A percentile compares a stretch with the other conserved stretches of the same genome.
phyloP scores from a whole-genome alignment of 1,140 invertebrate genomes.

The Drosophila virilis region DNA sequence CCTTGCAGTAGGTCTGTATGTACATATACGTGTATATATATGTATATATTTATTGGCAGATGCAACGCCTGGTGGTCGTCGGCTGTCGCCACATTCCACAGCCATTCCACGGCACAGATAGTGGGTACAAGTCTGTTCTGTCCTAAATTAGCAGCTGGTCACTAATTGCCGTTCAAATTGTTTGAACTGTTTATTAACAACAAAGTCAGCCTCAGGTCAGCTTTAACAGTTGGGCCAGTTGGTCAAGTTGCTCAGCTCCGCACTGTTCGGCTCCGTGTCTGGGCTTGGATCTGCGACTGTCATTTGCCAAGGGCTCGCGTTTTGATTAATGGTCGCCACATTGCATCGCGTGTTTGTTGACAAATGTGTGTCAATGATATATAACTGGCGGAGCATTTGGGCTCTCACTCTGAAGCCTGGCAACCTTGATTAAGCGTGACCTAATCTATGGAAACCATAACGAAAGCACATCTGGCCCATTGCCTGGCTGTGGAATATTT shows the following conservation, averaged over 20 bases:
- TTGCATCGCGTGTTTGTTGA: conserved; percentile 22
- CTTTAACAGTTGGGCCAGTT: conserved; percentile 46
- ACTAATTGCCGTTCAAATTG: conserved; percentile 75
- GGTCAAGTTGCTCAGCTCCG: conserved; percentile 25
- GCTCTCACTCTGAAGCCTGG: not conserved
- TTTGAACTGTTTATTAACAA: conserved; percentile 62
- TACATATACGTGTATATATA: not conserved
- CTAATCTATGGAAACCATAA: not conserved
- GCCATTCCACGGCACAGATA: conserved; percentile 36
- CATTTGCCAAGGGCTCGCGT: conserved; percentile 6
- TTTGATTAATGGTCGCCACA: conserved; percentile 13
- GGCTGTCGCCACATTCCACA: conserved; percentile 39
- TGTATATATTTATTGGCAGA: not conserved
- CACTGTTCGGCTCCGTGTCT: not conserved
- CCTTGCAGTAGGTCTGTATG: no score
- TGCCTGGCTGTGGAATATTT: not conserved
- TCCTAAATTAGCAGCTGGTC: conserved; percentile 73
- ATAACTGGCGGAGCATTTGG: not conserved
- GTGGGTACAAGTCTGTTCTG: conserved; percentile 54
- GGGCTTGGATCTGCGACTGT: not conserved
- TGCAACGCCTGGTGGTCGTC: not conserved
- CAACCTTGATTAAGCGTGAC: not conserved
- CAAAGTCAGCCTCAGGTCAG: conserved; percentile 30
- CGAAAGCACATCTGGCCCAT: not conserved
- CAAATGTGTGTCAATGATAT: conserved; percentile 67